A percentile compares a stretch with the other conserved stretches of the same genome.
phyloP scores from a whole-genome alignment of 2,113 vertebrate species.

The Choloepus hoffmanni region DNA sequence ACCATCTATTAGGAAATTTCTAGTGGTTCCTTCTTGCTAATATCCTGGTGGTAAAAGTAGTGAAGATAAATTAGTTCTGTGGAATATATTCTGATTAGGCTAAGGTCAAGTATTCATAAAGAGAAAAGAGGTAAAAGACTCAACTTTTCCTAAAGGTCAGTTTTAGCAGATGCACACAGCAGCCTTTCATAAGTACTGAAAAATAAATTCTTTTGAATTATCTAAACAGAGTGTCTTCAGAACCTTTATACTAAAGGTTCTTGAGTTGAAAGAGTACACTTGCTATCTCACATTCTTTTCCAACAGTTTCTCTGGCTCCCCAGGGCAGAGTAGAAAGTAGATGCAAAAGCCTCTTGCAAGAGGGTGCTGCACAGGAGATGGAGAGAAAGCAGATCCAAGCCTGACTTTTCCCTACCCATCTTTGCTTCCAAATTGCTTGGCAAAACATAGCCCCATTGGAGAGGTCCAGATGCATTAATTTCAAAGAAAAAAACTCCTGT shows the following conservation, averaged over 20 bases:
- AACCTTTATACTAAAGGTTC: fast-evolving
- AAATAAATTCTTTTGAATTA: not conserved
- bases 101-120: fast-evolving
- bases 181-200: not conserved
- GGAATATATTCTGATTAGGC: not conserved
- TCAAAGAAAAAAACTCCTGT: not conserved
- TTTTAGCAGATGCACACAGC: not conserved
- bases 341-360: fast-evolving
- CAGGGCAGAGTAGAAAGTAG: fast-evolving
- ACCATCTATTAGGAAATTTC: conserved; percentile 8
- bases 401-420: too few relatives aligned
- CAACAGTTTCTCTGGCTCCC: too few relatives aligned
- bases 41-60: not conserved
- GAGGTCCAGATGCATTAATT: not conserved
- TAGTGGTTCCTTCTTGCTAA: not conserved
- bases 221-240: not conserved
- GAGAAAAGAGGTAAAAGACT: fast-evolving
- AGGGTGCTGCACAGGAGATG: too few relatives aligned
- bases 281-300: too few relatives aligned
- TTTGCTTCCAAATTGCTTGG: not conserved
- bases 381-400: not conserved
- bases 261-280: too few relatives aligned
- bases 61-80: not conserved
- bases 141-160: not conserved
- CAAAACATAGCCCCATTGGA: fast-evolving